Conservation (phyloP, 2,888 invertebrate species). For the Parochlus steinenii region DNA sequence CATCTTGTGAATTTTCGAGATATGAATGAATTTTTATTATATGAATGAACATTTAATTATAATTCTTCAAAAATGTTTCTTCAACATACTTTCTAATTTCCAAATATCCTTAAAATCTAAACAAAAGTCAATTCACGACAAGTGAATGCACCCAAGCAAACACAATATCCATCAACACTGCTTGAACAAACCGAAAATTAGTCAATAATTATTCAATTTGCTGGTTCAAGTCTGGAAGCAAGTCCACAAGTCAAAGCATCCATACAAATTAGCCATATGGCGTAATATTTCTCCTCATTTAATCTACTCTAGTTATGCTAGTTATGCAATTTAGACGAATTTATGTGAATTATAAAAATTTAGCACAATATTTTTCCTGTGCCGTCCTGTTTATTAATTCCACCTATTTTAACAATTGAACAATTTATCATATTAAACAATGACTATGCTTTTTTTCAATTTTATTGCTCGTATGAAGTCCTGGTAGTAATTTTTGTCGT, state of each 20-base stretch:
- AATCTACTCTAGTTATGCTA: not conserved
- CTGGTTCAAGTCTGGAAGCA: constrained; percentile 4
- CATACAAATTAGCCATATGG: constrained; percentile 12
- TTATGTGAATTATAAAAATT: constrained; percentile 4
- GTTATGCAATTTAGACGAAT: not conserved
- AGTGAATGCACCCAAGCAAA: too few relatives aligned
- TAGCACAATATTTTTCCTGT: not conserved
- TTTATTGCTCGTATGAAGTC: not conserved
- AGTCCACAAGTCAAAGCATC: not conserved
- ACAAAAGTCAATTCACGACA: constrained; percentile 3
- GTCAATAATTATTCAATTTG: constrained; percentile 12
- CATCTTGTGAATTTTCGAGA: too few relatives aligned
- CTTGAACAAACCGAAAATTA: too few relatives aligned
- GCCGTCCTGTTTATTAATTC: constrained; percentile 11
- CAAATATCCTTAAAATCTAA: too few relatives aligned
- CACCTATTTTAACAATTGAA: constrained; percentile 11
- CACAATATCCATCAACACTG: too few relatives aligned
- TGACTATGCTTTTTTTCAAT: constrained; percentile 4
- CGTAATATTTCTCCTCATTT: constrained; percentile 2
- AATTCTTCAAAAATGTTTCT: constrained; percentile 1
- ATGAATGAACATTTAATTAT: too few relatives aligned
- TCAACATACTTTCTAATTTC: too few relatives aligned
- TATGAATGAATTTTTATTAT: too few relatives aligned
- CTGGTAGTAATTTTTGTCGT: not conserved
- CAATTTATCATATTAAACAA: constrained; percentile 12